Evolutionary conservation across 2,797 vertebrate genomes (phyloP), one percentile per base, ranked within the genome.

Genomic region (Xenentodon cancila): DNA sequence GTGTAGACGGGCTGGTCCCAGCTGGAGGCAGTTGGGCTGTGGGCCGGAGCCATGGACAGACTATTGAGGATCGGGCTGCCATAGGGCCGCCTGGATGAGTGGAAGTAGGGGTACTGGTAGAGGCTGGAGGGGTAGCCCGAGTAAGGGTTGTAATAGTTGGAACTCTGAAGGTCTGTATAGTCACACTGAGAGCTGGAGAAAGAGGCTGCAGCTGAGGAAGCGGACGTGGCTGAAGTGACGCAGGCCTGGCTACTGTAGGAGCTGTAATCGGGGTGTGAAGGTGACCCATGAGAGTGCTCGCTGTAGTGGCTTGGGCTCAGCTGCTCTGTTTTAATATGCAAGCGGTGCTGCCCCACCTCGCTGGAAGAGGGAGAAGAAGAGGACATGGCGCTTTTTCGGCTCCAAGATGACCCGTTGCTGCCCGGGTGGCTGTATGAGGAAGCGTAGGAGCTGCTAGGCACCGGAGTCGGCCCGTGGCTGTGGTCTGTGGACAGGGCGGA

Each of bases 1-100:
- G 98, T 99, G 86, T 99, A 99, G 86, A 99, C 95, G 0, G 97
- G 97, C 91, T 98, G 97, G 75, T 99, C 98, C 98, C 97, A 99
- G 92, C 91, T 95, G 68, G 90, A 79, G 59, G 95, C 79, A 0
- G 91, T 89, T 61, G 98, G 96, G 89, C 96, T 98, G 92, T 98
- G 98, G 32, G 96, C 88, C 0, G 96, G 94, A 0, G 95, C 96
- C 89, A 97, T 94, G 56, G 96, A 94, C 68, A 99, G 84, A 71
- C 95, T 94, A 19, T 96, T 97, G 67, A 99, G 95, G 90, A 98
- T 95, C 0, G 97, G 95, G 0, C 94, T 95, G 49, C 95, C 88
- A 0, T 98, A 98, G 46, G 97, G 92, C 5, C 97, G 93, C 64
- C 97, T 92, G 4, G 97, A 95, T 0, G 97, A 96, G 85, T 98